Base-by-base conservation (phyloP, 2,888 invertebrate genomes). In the Malacosoma neustria region DNA sequence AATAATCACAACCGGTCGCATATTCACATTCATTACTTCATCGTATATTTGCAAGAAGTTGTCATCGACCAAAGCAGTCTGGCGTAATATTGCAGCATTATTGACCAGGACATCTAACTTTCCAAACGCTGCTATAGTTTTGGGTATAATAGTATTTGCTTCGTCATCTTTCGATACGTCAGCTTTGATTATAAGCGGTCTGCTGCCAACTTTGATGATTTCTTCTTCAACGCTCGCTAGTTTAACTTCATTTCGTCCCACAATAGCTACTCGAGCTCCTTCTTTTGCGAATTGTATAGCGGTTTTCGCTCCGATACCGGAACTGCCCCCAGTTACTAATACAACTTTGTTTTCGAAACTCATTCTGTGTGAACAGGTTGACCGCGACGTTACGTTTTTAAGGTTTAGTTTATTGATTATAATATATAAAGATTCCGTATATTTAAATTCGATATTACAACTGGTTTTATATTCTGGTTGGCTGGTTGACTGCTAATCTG, bases 61-160 rank as follows among this genome's bases (percentile, higher is more conserved):
- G 1, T 46, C 53, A 4, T 49, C 39, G n/a, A 50, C n/a, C 2
- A 63, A 22, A 29, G 39, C 33, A 1, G 42, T 52, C 5, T 9
- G 4, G 4, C 40, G 38, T 0, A 38, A 30, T 1, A 54, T 53
- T 0, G 61, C 66, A 3, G 63, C 66, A 13, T 63, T 66, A 41
- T 67, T 66, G 1, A 65, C 48, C 2, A 68, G 41, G 0, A 68
- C 40, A 34, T 67, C 63, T 1, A 68, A 35, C 40, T 55, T 52
- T 0, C 55, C 57, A 29, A 49, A 66, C 3, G 40, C 42, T 1
- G 49, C 38, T 1, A 66, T 37, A 0, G 60, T 60, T 39, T 51
- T 37, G 4, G 56, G 35, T 0, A 66, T 36, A 6, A 57, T 49
- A 11, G 37, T 38, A 12, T 44, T 45, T 0, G 42, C 46, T 33